Base-by-base conservation (phyloP, 2,113 vertebrate species). In the Caretta caretta region DNA sequence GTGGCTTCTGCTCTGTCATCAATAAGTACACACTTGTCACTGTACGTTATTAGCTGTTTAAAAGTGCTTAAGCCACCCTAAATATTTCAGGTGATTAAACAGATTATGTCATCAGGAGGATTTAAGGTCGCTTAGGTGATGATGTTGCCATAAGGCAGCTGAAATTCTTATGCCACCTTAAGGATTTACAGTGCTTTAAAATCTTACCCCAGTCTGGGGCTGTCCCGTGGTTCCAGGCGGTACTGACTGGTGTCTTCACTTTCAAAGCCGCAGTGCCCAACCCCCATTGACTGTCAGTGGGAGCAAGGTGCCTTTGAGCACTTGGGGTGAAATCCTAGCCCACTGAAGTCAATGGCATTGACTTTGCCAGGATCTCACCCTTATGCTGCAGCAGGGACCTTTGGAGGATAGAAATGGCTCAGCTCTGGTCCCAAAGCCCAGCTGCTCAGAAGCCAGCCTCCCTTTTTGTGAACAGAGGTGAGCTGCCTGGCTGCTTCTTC, bases 101-200 rank as follows among this genome's bases (percentile, higher is more conserved):
- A 88, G 95, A 42, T 93, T 94, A 69, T 84, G 80, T 92, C 96
- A 93, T 75, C 1, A 0, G 17, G 85, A 80, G 69, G 76, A 42
- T 80, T 82, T 19, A 86, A 91, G 83, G 88, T 17, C 13, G 31
- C 75, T 76, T 6, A 79, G 81, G 48, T 0, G 1, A 83, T 62
- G 24, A 85, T 13, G 0, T 79, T 65, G 93, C 96, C 84, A 0
- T 1, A 75, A 89, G 87, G 87, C 83, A 69, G 50, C 0, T 0
- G 76, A 92, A 93, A 89, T 3, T 1, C 91, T 94, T 88, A 86
- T 1, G 0, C 27, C 79, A 85, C 91, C 49, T 72, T 79, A 69
- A 86, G 88, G 56, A 51, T 97, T 96, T 95, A 93, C 27, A 53
- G 86, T 75, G n/a, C 86, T 94, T 94, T 84, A 97, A 95, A 97